Evolutionary conservation across 1,140 invertebrate genomes (phyloP), one percentile per base, ranked within the genome.

Genomic region (Xylocopa sonorina): DNA sequence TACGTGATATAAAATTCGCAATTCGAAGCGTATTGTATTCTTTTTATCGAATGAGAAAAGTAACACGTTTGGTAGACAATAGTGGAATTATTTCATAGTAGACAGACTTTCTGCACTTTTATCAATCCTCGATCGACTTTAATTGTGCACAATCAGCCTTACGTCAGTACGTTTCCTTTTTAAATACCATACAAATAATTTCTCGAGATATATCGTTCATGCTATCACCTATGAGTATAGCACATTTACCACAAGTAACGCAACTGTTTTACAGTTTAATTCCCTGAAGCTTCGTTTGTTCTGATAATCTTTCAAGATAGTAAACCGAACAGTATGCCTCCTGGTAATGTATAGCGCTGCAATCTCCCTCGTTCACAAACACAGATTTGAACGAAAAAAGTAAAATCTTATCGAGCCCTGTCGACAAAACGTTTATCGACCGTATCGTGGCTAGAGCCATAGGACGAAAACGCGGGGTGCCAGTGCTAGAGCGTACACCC

Each of bases 391-490:
- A 64, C 29, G 18, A 34, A 16, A 46, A 75, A n/a, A 16, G 18
- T 14, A 27, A 55, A 66, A 55, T 53, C 34, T 43, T 62, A 73
- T 75, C 60, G 58, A 27, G 29, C 53, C 27, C 18, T 3, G 32
- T 53, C 60, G 58, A 74, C 34, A 14, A 46, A 62, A 27, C n/a
- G 27, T 32, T 60, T 78, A 78, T 78, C 67, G 75, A 78, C 66
- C 67, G 34, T 71, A 41, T 51, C 58, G 27, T 32, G 3, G 16
- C 41, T 3, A 21, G 27, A 41, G 55, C n/a, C n/a, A n/a, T n/a
- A n/a, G n/a, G n/a, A n/a, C 27, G 50, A 32, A 53, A n/a, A 38
- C 6, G 16, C 57, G 32, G 77, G 86, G 86, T 64, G 14, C 74
- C 24, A 10, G 6, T 10, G 14, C 32, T 32, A 10, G 18, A 2